Evolutionary conservation across 2,888 invertebrate genomes (phyloP), one percentile per base, ranked within the genome.

Genomic region (Nomada fabriciana): DNA sequence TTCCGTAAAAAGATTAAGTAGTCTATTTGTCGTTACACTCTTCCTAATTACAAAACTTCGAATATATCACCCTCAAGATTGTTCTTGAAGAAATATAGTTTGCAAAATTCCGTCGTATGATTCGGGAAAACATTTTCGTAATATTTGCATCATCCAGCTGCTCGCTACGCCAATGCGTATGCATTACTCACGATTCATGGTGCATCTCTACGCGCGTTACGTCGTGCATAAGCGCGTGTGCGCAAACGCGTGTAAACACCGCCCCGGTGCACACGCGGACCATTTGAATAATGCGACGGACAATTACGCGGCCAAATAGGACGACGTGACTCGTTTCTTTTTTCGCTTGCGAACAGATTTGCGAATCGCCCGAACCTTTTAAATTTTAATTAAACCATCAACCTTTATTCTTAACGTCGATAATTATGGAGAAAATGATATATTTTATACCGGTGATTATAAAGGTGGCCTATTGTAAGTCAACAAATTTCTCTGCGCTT

Each of bases 281-380:
- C 89, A 84, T 89, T 90, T 86, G 87, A 89, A 90, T 88, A 90
- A 89, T 88, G 87, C 77, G 86, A 84, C 81, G 85, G 76, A 84
- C 86, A 89, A 90, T 90, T 88, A 90, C 89, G 81, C 84, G 86
- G 67, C 76, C 80, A 76, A 78, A 79, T 79, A 81, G 81, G 64
- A 75, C 77, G 67, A 59, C 82, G 84, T 82, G 84, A 87, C 86
- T 80, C 86, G 82, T 84, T 87, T n/a, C n/a, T 82, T 86, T 87
- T 80, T 79, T 75, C 78, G 72, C 76, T 73, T 64, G 55, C 61
- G 43, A 64, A 47, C 65, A 61, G 57, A 61, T 67, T 68, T 64
- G 80, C 72, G 55, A 77, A 59, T 59, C 43, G 9, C 36, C 20
- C 25, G 20, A 29, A 42, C 59, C n/a, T n/a, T 2, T 10, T 9